Evolutionary conservation across 2,888 invertebrate species (phyloP), one percentile per base, ranked within the genome.

Genomic region (Diarsia mendica): DNA sequence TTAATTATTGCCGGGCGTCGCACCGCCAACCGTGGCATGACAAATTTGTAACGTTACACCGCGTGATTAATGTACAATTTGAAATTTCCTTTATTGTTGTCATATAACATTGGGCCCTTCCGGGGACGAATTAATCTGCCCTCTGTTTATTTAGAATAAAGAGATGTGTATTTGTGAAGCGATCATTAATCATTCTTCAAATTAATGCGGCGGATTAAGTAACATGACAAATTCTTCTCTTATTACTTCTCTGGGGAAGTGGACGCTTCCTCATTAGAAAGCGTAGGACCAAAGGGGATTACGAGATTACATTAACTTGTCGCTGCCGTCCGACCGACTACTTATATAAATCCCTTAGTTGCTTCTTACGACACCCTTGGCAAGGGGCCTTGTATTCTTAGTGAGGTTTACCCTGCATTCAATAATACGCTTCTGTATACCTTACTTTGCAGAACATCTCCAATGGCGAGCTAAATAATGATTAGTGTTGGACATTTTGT

Each of bases 1-100:
- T 94, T 94, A 93, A 94, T 93, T 91, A 92, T 92, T 90, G 85
- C 84, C 86, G 6, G 55, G 13, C 55, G 55, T 86, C 90, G 90
- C 82, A 87, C 88, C 84, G 87, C 85, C 86, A 86, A 89, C 89
- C 86, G 85, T 89, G 88, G 89, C 84, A 88, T 92, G 92, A 93
- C 92, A 92, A 93, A 94, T 94, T 92, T 89, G 91, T 92, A 90
- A 91, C 90, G 90, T 89, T 91, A 89, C 82, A 86, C 78, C 83
- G 84, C 85, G 86, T 92, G 92, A 93, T 93, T 92, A 92, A 93
- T 93, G 91, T 85, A 83, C 88, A 87, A 91, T 92, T 92, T 89
- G 90, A 91, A 91, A 92, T 92, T 90, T 91, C 87, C 89, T 88
- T 90, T 91, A 91, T 91, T 93, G 91, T 91, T 91, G 89, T 89